phyloP scores from a whole-genome alignment of 2,797 vertebrate species.

The Ataeniobius toweri region DNA sequence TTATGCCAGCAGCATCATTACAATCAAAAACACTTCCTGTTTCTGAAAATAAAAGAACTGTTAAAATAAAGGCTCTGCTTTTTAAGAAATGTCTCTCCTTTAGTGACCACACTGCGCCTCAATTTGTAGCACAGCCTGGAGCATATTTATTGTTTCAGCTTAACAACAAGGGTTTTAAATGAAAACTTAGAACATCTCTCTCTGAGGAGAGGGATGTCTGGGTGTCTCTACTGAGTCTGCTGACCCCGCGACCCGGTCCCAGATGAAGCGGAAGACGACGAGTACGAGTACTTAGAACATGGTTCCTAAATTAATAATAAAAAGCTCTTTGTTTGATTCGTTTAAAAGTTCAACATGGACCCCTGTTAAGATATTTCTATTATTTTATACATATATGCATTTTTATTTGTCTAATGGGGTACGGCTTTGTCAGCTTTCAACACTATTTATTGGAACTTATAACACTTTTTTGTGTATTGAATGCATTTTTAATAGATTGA shows the following conservation, averaged over 20 bases:
- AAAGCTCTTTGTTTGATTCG: not conserved
- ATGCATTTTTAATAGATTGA: no score
- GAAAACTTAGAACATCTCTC: not conserved
- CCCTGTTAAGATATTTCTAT: not conserved
- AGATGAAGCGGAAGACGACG: no score
- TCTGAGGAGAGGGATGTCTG: no score
- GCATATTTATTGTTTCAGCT: not conserved
- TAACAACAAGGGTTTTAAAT: not conserved
- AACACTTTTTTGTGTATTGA: not conserved
- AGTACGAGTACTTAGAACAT: no score
- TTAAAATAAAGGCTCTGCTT: not conserved
- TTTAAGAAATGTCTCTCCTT: not conserved
- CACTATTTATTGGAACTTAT: not conserved
- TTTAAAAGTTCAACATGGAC: not conserved
- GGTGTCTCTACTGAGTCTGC: no score
- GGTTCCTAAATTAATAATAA: no score
- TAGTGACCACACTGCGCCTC: not conserved
- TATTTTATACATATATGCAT: not conserved
- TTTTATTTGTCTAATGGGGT: not conserved
- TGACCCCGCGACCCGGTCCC: no score
- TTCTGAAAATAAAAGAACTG: not conserved
- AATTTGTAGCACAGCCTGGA: not conserved
- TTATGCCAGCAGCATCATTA: not conserved
- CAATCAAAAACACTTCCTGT: not conserved
- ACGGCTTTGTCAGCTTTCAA: not conserved